Percentiles rank a stretch among this genome's conserved stretches.
Conservation (phyloP, 2,888 invertebrate genomes). For the Tetanocera ferruginea region DNA sequence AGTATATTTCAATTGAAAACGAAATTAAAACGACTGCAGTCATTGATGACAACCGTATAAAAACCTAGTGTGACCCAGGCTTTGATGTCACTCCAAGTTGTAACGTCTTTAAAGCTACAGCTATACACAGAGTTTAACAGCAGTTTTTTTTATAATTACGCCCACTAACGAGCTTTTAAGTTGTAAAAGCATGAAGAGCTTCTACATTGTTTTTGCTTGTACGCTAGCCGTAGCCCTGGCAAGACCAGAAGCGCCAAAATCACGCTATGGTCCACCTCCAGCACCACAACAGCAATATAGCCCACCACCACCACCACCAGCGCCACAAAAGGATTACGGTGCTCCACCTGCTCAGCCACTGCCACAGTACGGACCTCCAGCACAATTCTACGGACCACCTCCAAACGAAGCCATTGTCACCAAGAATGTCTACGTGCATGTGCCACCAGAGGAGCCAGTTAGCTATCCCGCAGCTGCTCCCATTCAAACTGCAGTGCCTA, state of each 20-base stretch:
- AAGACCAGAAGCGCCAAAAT: slow-evolving; percentile 69
- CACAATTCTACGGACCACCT: slow-evolving; percentile 67
- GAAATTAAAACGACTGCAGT: slow-evolving; percentile 42
- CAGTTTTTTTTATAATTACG: neutral
- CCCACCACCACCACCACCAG: slow-evolving; percentile 52
- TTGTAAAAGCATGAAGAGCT: slow-evolving; percentile 21
- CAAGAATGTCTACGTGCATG: slow-evolving; percentile 72
- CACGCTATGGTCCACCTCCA: slow-evolving; percentile 64
- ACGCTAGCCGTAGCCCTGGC: slow-evolving; percentile 68
- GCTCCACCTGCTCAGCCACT: slow-evolving; percentile 57
- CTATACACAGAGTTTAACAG: neutral
- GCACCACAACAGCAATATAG: slow-evolving; percentile 44
- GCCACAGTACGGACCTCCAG: slow-evolving; percentile 66
- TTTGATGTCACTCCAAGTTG: slow-evolving; percentile 57
- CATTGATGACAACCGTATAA: slow-evolving; percentile 46
- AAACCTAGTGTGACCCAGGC: slow-evolving; percentile 51
- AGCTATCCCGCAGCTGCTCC: slow-evolving; percentile 67
- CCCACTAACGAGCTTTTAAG: no score
- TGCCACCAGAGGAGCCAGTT: slow-evolving; percentile 73
- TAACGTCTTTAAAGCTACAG: slow-evolving; percentile 35
- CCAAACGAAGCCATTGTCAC: slow-evolving; percentile 65
- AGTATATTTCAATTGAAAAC: slow-evolving; percentile 40
- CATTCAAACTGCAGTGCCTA: slow-evolving; percentile 70
- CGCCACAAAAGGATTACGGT: slow-evolving; percentile 66
- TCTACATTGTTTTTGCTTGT: slow-evolving; percentile 62